phyloP scores from a whole-genome alignment of 2,113 vertebrate species.

The Vulpes lagopus region DNA sequence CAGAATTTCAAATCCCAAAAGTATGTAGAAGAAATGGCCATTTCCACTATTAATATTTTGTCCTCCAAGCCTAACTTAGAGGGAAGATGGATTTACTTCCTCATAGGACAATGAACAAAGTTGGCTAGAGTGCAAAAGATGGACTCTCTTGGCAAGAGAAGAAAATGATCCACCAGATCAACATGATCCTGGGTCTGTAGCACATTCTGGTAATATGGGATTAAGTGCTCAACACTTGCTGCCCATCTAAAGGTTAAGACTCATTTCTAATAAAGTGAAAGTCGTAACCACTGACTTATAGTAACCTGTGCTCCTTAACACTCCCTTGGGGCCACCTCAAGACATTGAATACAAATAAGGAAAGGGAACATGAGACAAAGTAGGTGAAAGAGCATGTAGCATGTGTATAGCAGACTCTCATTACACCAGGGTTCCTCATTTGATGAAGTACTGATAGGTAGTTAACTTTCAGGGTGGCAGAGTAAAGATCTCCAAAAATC shows the following conservation, averaged over 20 bases:
- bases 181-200: constrained; percentile 31
- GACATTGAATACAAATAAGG: neutral
- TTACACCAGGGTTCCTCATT: neutral
- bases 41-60: constrained; percentile 70
- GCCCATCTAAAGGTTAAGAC: neutral
- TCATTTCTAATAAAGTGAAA: neutral
- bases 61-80: constrained; percentile 72
- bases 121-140: neutral
- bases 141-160: constrained; percentile 38
- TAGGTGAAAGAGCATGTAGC: neutral
- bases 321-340: neutral
- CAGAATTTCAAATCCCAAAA: constrained; percentile 79
- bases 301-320: neutral
- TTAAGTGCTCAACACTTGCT: neutral
- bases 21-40: constrained; percentile 69
- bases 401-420: neutral
- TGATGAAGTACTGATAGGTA: neutral
- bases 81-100: constrained; percentile 56
- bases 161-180: neutral
- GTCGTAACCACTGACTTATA: neutral
- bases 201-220: constrained; percentile 14
- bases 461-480: neutral
- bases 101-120: constrained; percentile 10
- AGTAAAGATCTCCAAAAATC: neutral
- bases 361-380: neutral